phyloP scores from a whole-genome alignment of 92 coral and sea anemone species.

The Parazoanthus atlanticus region DNA sequence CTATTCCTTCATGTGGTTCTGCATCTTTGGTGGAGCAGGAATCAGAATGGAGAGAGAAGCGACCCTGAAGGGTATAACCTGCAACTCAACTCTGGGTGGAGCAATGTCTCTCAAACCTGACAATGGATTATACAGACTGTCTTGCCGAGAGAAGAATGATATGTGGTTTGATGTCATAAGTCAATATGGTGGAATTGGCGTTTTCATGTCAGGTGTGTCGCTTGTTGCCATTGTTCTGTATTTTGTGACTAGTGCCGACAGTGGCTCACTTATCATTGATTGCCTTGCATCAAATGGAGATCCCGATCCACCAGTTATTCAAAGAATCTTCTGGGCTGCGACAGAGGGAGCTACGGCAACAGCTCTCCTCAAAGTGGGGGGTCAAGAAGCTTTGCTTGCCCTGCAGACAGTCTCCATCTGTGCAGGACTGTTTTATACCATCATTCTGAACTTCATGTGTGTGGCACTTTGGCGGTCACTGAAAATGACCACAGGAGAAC shows the following conservation, averaged over 20 bases:
- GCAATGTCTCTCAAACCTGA: slow-evolving; percentile 46
- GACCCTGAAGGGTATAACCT: slow-evolving; percentile 63
- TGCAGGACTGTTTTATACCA: slow-evolving; percentile 71
- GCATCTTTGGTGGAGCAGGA: slow-evolving; percentile 88
- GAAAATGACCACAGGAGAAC: slow-evolving; percentile 65
- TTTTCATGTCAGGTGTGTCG: slow-evolving; percentile 69
- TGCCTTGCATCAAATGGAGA: slow-evolving; percentile 89
- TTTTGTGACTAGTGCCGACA: slow-evolving; percentile 93
- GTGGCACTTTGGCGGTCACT: slow-evolving; percentile 74
- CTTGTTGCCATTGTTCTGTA: slow-evolving; percentile 76
- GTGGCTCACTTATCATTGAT: slow-evolving; percentile 90
- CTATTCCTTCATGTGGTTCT: slow-evolving; percentile 84
- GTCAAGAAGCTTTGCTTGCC: slow-evolving; percentile 67
- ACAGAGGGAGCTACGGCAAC: slow-evolving; percentile 78
- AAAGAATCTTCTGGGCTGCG: slow-evolving; percentile 89
- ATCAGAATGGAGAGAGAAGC: slow-evolving; percentile 88
- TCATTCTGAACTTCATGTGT: slow-evolving; percentile 74
- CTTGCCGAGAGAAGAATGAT: slow-evolving; percentile 69
- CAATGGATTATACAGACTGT: slow-evolving; percentile 70
- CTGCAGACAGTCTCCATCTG: slow-evolving; percentile 77
- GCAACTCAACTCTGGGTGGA: slow-evolving; percentile 77
- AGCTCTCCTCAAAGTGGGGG: slow-evolving; percentile 79
- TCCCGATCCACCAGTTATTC: slow-evolving; percentile 89
- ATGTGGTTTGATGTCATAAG: slow-evolving; percentile 82
- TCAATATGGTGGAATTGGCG: slow-evolving; percentile 80